Percentiles rank a stretch among this genome's conserved stretches.
Conservation (phyloP, 2,888 invertebrate genomes). For the Papilio protenor region DNA sequence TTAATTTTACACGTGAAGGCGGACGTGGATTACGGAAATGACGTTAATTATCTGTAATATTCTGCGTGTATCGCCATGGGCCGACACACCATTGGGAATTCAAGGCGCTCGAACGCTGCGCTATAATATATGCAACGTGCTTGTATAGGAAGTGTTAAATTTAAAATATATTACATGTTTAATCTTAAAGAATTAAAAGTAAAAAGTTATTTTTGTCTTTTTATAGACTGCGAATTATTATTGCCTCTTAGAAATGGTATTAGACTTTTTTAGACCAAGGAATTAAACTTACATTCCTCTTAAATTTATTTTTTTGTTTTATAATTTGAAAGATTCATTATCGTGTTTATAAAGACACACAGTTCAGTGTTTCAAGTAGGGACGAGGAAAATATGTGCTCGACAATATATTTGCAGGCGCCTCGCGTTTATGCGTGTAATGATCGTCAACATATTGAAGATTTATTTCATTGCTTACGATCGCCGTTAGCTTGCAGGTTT, state of each 20-base stretch:
- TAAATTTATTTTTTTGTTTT: not conserved
- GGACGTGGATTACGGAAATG: conserved; percentile 60
- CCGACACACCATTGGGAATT: conserved; percentile 41
- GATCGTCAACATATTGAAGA: conserved; percentile 22
- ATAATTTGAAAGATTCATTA: not conserved
- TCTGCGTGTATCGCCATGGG: conserved; percentile 43
- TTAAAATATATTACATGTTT: conserved; percentile 25
- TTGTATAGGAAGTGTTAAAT: conserved; percentile 37
- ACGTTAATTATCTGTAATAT: conserved; percentile 59
- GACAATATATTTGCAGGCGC: conserved; percentile 4
- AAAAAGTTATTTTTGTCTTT: not conserved
- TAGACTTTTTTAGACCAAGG: not conserved
- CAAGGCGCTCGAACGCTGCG: conserved; percentile 40
- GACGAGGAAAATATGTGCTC: not conserved
- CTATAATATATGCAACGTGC: conserved; percentile 43
- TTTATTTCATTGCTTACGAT: conserved; percentile 7
- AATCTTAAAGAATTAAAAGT: not conserved
- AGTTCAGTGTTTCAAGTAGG: not conserved
- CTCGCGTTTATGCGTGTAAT: conserved; percentile 8
- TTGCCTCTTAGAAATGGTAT: not conserved
- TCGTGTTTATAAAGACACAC: not conserved
- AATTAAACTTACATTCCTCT: not conserved
- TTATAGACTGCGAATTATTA: not conserved
- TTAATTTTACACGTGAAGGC: conserved; percentile 47
- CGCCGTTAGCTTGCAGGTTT: conserved; percentile 1